These are phyloP conservation scores for Platanista minor DNA, from an alignment of 2,113 vertebrate genomes.

Conservation along the genomic window DNA sequence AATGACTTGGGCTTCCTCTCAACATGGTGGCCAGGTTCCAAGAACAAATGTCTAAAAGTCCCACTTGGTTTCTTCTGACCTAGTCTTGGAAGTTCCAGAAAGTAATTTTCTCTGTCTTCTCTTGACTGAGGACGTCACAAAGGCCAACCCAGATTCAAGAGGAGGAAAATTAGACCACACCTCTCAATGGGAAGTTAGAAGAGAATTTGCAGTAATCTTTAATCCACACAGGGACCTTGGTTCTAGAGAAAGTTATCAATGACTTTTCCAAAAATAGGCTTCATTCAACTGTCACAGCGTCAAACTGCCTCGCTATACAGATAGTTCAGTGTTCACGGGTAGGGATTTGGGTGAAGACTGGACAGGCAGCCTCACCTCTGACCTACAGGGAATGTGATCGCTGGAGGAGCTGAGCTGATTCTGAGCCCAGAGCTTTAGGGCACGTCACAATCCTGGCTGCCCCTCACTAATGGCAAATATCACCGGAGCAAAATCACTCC, in stretches of 20 bases:
- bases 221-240: background rate
- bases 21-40: background rate
- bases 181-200: background rate
- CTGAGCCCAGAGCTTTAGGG: background rate
- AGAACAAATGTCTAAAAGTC: background rate
- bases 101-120: background rate
- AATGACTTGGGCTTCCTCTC: background rate
- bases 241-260: background rate
- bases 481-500: constrained; percentile 16
- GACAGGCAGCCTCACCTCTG: background rate
- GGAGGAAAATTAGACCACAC: background rate
- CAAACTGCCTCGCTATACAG: background rate
- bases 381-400: background rate
- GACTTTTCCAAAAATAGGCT: background rate
- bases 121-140: background rate
- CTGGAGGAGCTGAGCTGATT: background rate
- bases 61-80: background rate
- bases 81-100: background rate
- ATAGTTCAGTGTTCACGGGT: background rate
- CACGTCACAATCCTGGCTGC: background rate
- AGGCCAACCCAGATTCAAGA: background rate
- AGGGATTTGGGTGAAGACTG: background rate
- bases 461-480: constrained; percentile 38
- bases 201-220: background rate
- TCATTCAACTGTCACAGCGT: background rate